Evolutionary conservation across 1,140 invertebrate genomes (phyloP), one percentile per base, ranked within the genome.

Genomic region (Campoletis sonorensis): DNA sequence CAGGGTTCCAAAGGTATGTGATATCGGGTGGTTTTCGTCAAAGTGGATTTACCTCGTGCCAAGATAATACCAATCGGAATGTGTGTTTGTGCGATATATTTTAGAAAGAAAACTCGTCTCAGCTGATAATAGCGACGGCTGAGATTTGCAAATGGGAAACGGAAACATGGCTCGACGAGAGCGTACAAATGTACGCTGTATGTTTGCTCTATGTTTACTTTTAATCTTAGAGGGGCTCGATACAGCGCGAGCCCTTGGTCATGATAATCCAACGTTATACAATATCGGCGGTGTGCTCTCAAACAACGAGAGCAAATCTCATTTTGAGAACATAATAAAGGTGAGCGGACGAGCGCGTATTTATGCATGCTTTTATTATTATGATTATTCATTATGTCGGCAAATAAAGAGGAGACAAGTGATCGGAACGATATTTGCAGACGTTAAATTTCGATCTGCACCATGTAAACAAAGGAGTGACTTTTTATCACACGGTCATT

Each of bases 261-360:
- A 80, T 82, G 83, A 90, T 77, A 97, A 96, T 91, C 96, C 96
- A 23, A 94, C 93, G 1, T 94, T 93, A 84, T 97, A 96, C 89
- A 97, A 97, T 87, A 97, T 98, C 78, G 97, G 97, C n/a, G 97
- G 97, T 27, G 97, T 98, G 15, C 93, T 98, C n/a, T 97, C 96
- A 72, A 96, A 95, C 90, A 95, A 95, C 82, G 94, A 95, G 26
- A 97, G 96, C 81, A 94, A 96, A 88, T 91, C 90, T 18, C 94
- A 95, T 89, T 98, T 98, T 89, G 94, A 95, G 83, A 94, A 95
- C 87, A 97, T 95, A 45, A 97, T 98, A 85, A 94, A 95, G 85
- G 97, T 97, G 10, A 37, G 37, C 4, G 37, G 4, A 10, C 37
- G 37, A 10, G 37, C 37, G 37, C 37, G 37, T 37, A 37, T 37